A percentile compares a stretch with the other conserved stretches of the same genome.
These are phyloP conservation scores for Adrianichthys oophorus DNA, from an alignment of 2,797 vertebrate species.

Conservation along the genomic window DNA sequence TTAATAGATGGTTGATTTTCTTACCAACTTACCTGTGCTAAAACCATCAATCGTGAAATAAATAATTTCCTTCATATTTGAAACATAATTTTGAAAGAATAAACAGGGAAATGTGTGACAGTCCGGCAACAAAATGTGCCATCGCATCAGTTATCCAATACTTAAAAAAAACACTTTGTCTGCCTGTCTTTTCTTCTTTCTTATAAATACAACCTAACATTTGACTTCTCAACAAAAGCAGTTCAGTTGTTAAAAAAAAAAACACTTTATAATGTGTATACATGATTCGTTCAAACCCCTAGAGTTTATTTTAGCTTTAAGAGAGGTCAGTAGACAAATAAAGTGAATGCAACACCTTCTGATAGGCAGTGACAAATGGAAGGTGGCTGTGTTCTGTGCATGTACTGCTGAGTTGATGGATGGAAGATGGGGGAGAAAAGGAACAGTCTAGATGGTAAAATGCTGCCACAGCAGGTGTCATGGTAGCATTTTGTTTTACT, in stretches of 20 bases:
- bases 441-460: slow-evolving; percentile 32
- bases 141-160: too few relatives aligned
- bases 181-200: not conserved
- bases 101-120: too few relatives aligned
- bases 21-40: too few relatives aligned
- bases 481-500: slow-evolving; percentile 60
- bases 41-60: too few relatives aligned
- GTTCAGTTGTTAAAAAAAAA: slow-evolving; percentile 19
- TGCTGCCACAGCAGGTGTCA: slow-evolving; percentile 67
- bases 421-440: slow-evolving; percentile 47
- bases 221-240: not conserved
- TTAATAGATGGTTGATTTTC: too few relatives aligned
- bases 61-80: too few relatives aligned
- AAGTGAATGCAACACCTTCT: slow-evolving; percentile 57
- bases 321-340: slow-evolving; percentile 56
- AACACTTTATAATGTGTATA: slow-evolving; percentile 3
- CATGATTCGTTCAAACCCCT: slow-evolving; percentile 34
- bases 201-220: not conserved
- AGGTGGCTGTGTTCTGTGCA: slow-evolving; percentile 35
- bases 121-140: too few relatives aligned
- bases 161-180: too few relatives aligned
- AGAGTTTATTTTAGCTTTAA: slow-evolving; percentile 60
- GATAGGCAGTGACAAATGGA: slow-evolving; percentile 55
- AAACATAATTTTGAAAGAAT: too few relatives aligned
- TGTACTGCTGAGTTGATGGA: slow-evolving; percentile 57